Conservation (phyloP, 2,888 invertebrate genomes). For the Scelioninae gen. 1 region DNA sequence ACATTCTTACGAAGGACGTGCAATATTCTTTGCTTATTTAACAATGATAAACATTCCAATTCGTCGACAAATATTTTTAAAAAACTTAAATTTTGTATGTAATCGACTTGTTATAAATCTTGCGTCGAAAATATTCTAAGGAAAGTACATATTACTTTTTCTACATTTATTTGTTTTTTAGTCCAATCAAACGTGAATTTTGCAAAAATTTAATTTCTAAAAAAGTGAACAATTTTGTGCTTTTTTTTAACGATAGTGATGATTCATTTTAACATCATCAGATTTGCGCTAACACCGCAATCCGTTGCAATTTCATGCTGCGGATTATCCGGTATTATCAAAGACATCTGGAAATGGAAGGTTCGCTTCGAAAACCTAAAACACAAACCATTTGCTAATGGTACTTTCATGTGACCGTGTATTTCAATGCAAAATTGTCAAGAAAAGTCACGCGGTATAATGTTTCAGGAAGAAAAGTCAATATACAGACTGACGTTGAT, state of each 20-base stretch:
- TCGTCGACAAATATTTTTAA: no score
- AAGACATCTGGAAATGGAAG: slow-evolving; percentile 33
- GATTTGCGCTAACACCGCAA: slow-evolving; percentile 31
- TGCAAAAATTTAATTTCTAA: no score
- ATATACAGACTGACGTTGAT: slow-evolving; percentile 1
- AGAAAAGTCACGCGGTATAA: slow-evolving; percentile 24
- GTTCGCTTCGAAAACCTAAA: slow-evolving; percentile 11
- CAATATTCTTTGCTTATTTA: slow-evolving; percentile 11
- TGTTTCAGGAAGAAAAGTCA: slow-evolving; percentile 39
- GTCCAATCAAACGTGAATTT: no score
- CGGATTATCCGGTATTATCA: slow-evolving; percentile 39
- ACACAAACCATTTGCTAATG: slow-evolving; percentile 34
- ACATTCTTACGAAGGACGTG: slow-evolving; percentile 32
- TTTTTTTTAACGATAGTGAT: slow-evolving; percentile 4
- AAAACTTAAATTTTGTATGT: no score
- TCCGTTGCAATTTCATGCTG: slow-evolving; percentile 37
- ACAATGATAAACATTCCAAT: no score
- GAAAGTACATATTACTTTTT: no score
- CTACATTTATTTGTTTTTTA: no score
- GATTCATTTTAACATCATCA: slow-evolving; percentile 36
- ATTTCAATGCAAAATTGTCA: slow-evolving; percentile 29
- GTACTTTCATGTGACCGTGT: slow-evolving; percentile 7
- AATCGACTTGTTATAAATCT: no score
- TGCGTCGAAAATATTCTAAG: no score
- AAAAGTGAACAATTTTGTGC: no score